Evolutionary conservation across 2,888 invertebrate species (phyloP).

Genomic region (Acanthacorydalis orientalis): DNA sequence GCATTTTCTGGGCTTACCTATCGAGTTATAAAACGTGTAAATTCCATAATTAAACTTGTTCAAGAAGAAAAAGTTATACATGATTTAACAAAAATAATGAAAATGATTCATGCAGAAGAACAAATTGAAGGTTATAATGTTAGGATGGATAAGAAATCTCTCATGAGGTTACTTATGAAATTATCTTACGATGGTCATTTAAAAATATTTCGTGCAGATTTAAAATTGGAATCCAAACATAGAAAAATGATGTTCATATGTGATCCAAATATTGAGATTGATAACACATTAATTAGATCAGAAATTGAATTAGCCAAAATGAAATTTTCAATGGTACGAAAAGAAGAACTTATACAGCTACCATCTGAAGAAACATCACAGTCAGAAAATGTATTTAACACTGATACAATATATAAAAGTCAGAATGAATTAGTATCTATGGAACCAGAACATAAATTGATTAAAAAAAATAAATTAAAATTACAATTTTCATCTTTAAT

Average conservation of each 20-base stretch:
- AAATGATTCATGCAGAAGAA: slow-evolving; percentile 35
- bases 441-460: no score
- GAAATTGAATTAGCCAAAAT: slow-evolving; percentile 44
- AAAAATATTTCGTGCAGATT: slow-evolving; percentile 31
- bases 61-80: slow-evolving; percentile 40
- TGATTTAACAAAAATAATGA: slow-evolving; percentile 30
- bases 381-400: no score
- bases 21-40: slow-evolving; percentile 35
- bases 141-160: slow-evolving; percentile 45
- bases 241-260: slow-evolving; percentile 35
- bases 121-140: slow-evolving; percentile 33
- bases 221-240: slow-evolving; percentile 26
- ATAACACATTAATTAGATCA: slow-evolving; percentile 33
- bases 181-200: slow-evolving; percentile 39
- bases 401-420: no score
- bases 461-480: slow-evolving; percentile 11
- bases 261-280: slow-evolving; percentile 27
- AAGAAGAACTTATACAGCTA: no score
- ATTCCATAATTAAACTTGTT: slow-evolving; percentile 41
- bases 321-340: slow-evolving; percentile 21
- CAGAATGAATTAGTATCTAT: no score
- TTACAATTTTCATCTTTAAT: slow-evolving; percentile 7
- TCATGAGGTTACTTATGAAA: slow-evolving; percentile 38
- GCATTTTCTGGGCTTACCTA: slow-evolving; percentile 20
- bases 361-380: no score